Evolutionary conservation across 2,888 invertebrate species (phyloP).

Genomic region (Drosophila peninsularis): DNA sequence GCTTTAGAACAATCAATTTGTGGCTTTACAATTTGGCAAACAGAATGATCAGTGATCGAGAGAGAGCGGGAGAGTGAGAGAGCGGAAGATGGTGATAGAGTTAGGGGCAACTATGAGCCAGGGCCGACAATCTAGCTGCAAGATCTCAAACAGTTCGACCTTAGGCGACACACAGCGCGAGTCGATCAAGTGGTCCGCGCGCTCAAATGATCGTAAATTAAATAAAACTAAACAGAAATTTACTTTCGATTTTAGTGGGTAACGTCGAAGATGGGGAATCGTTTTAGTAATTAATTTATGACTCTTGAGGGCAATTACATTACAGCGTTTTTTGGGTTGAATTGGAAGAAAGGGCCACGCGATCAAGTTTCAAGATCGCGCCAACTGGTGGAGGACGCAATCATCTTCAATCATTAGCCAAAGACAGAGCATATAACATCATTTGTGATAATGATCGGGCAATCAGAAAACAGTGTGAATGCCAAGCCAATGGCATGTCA

Average conservation of each 20-base stretch:
- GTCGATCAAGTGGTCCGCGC: slow-evolving; percentile 23
- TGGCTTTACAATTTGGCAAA: slow-evolving; percentile 33
- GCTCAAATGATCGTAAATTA: slow-evolving; percentile 63
- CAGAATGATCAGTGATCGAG: slow-evolving; percentile 19
- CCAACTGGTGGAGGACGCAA: slow-evolving; percentile 28
- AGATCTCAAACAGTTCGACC: slow-evolving; percentile 30
- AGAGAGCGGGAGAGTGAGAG: not conserved
- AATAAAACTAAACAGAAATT: slow-evolving; percentile 45
- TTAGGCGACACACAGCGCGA: slow-evolving; percentile 29
- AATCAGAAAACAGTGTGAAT: slow-evolving; percentile 70
- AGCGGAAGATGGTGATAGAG: not conserved
- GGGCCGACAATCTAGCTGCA: slow-evolving; percentile 1
- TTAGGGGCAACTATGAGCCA: not conserved
- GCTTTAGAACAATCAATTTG: slow-evolving; percentile 68
- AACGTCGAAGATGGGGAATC: not conserved
- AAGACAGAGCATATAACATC: slow-evolving; percentile 43
- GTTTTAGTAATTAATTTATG: slow-evolving; percentile 69
- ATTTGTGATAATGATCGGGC: slow-evolving; percentile 72
- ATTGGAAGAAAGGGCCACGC: slow-evolving; percentile 20
- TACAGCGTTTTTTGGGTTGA: not conserved
- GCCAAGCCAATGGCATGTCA: slow-evolving; percentile 72
- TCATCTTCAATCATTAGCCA: slow-evolving; percentile 52
- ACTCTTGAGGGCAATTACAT: slow-evolving; percentile 60
- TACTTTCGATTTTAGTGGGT: slow-evolving; percentile 64
- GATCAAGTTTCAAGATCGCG: slow-evolving; percentile 45